phyloP scores from a whole-genome alignment of 2,888 invertebrate species.

The Criorhina ranunculi region DNA sequence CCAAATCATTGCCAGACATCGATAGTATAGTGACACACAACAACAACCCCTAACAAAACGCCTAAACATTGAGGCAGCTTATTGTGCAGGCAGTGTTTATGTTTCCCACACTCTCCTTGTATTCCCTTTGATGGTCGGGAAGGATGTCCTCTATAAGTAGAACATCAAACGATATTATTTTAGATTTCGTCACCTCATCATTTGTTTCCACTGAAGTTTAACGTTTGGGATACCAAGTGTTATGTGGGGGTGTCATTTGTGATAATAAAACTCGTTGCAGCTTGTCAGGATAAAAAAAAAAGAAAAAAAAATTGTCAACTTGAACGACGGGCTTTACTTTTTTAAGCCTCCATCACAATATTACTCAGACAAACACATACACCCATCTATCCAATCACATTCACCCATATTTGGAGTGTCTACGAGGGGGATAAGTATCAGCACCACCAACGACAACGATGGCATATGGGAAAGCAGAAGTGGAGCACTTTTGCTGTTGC shows the following conservation, averaged over 20 bases:
- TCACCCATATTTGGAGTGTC: slow-evolving; percentile 64
- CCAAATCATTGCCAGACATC: slow-evolving; percentile 59
- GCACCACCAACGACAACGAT: slow-evolving; percentile 34
- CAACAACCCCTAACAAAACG: slow-evolving; percentile 23
- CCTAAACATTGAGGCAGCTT: slow-evolving; percentile 31
- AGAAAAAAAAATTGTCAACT: not conserved
- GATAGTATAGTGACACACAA: slow-evolving; percentile 27
- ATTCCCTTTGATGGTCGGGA: slow-evolving; percentile 43
- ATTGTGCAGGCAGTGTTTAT: slow-evolving; percentile 46
- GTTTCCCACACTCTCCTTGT: slow-evolving; percentile 5
- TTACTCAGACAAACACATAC: slow-evolving; percentile 43
- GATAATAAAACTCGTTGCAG: slow-evolving; percentile 35
- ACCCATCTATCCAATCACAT: slow-evolving; percentile 48
- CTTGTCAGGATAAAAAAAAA: not conserved
- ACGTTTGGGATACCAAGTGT: slow-evolving; percentile 11
- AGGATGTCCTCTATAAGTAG: slow-evolving; percentile 55
- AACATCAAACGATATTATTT: slow-evolving; percentile 73
- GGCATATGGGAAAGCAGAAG: slow-evolving; percentile 61
- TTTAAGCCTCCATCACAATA: slow-evolving; percentile 53
- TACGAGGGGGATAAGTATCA: slow-evolving; percentile 61
- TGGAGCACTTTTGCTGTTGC: slow-evolving; percentile 67
- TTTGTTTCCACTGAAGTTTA: slow-evolving; percentile 35
- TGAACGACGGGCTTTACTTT: slow-evolving; percentile 34
- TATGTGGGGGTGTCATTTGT: not conserved
- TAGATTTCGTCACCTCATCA: slow-evolving; percentile 74